Percentiles rank a stretch among this genome's conserved stretches.
These are phyloP conservation scores for Rhinoderma darwinii DNA, from an alignment of 2,113 vertebrate genomes.

Conservation along the genomic window DNA sequence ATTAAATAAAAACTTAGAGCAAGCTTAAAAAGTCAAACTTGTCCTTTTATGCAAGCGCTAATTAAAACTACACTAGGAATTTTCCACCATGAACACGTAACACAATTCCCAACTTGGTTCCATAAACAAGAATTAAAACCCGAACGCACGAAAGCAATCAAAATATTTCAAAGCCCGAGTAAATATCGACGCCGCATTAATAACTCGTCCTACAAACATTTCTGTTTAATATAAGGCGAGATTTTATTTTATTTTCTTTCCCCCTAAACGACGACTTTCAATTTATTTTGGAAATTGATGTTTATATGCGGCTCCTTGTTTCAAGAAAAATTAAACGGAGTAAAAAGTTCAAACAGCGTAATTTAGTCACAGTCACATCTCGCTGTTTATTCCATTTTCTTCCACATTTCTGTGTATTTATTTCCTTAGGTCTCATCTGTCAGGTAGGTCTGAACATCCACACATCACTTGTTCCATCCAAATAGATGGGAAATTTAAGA, in stretches of 20 bases:
- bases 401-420: not conserved
- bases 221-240: not conserved
- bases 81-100: not conserved
- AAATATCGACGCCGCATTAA: constrained; percentile 7
- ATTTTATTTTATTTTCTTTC: not conserved
- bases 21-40: not conserved
- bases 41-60: constrained; percentile 8
- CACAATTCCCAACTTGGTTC: not conserved
- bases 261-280: not conserved
- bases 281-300: not conserved
- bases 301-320: not conserved
- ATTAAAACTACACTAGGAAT: constrained; percentile 12
- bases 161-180: constrained; percentile 7
- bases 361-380: constrained; percentile 27
- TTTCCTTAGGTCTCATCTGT: not conserved
- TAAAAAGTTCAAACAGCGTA: constrained; percentile 30
- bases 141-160: constrained; percentile 28
- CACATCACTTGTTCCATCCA: not conserved
- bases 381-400: not conserved
- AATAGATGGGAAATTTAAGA: not conserved
- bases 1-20: not conserved
- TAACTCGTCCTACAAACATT: not conserved
- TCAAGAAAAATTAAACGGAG: constrained; percentile 2
- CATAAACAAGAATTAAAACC: constrained; percentile 1
- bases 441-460: not conserved